Evolutionary conservation across 2,797 vertebrate species (phyloP).

Genomic region (Poecilia picta): DNA sequence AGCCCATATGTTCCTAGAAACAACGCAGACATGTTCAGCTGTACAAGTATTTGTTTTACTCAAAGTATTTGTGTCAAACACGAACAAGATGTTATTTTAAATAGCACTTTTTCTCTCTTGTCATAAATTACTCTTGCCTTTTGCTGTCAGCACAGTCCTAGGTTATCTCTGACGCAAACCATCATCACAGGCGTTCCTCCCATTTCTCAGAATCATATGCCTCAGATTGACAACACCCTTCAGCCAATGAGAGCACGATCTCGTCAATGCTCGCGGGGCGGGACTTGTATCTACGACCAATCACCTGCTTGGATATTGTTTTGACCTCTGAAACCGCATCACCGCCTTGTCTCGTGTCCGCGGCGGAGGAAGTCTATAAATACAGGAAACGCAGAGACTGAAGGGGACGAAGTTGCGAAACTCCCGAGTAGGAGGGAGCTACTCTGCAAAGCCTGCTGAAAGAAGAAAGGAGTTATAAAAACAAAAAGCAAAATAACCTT

Average conservation of each 20-base stretch:
- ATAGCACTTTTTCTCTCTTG: constrained; percentile 13
- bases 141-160: constrained; percentile 73
- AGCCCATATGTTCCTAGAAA: neutral
- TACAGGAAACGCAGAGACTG: constrained; percentile 57
- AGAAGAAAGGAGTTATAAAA: constrained; percentile 29
- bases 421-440: constrained; percentile 79
- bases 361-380: constrained; percentile 87
- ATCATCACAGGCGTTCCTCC: constrained; percentile 69
- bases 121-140: constrained; percentile 54
- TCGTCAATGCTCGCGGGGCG: constrained; percentile 12
- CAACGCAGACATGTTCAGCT: neutral
- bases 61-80: neutral
- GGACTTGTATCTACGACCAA: constrained; percentile 46
- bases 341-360: constrained; percentile 81
- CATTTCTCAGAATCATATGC: constrained; percentile 61
- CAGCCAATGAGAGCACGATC: constrained; percentile 58
- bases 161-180: constrained; percentile 80
- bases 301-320: constrained; percentile 71
- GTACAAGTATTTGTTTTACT: neutral
- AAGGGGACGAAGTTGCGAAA: constrained; percentile 81
- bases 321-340: constrained; percentile 82
- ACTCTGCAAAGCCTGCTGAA: constrained; percentile 70
- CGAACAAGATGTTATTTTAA: neutral
- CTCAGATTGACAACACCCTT: constrained; percentile 23
- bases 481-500: constrained; percentile 48